phyloP scores from a whole-genome alignment of 1,140 invertebrate species.

The Prorops nasuta region DNA sequence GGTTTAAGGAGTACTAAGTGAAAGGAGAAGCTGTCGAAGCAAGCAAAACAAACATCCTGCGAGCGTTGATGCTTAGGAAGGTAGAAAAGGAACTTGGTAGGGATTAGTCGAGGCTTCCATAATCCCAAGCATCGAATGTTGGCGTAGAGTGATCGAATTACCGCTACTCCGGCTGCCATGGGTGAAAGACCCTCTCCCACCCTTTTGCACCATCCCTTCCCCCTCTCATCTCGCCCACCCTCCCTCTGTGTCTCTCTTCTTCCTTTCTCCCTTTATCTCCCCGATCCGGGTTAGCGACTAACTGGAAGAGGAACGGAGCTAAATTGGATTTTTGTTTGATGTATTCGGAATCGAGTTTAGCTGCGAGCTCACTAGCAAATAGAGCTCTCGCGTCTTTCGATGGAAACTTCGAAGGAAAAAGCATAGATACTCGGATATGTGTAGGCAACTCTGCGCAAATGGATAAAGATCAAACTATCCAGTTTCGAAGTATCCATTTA shows the following conservation, averaged over 20 bases:
- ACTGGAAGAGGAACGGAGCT: conserved; percentile 16
- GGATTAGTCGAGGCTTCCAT: too few species aligned
- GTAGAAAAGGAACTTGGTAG: too few species aligned
- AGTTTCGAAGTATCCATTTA: too few species aligned
- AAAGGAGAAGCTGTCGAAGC: too few species aligned
- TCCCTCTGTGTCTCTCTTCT: conserved; percentile 16
- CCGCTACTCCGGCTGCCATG: too few species aligned
- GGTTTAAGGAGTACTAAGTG: too few species aligned
- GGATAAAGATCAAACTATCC: too few species aligned
- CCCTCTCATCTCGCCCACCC: conserved; percentile 16
- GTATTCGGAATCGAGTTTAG: conserved; percentile 28
- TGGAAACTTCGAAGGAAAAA: too few species aligned
- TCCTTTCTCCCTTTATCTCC: conserved; percentile 16
- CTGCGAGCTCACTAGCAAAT: conserved; percentile 9
- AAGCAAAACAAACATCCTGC: too few species aligned
- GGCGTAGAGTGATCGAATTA: conserved; percentile 36
- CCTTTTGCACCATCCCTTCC: conserved; percentile 16
- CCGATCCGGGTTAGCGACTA: conserved; percentile 18
- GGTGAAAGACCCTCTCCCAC: conserved; percentile 13
- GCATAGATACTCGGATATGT: too few species aligned
- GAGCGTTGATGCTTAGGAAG: too few species aligned
- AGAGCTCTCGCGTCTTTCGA: conserved; percentile 2
- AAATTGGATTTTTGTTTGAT: conserved; percentile 39
- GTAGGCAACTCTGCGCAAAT: too few species aligned
- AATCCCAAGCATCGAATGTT: conserved; percentile 35